Evolutionary conservation across 2,797 vertebrate genomes (phyloP), one percentile per base, ranked within the genome.

Genomic region (Dipus sagitta): DNA sequence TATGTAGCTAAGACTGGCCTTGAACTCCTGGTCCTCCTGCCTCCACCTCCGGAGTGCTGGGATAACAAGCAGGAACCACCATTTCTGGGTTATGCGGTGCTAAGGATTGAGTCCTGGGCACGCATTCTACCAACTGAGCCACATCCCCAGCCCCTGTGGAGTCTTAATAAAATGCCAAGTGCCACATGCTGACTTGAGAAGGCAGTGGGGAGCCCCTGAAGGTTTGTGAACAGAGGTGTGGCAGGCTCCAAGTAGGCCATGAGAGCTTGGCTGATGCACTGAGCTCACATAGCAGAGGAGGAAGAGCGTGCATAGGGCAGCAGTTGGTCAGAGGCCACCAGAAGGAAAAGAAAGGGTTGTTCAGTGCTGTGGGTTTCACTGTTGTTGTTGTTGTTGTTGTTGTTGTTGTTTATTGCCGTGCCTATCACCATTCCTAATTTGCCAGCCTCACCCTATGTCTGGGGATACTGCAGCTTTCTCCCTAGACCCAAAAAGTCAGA

Each of bases 141-240:
- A 62, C 26, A 71, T 42, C 18, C 26, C 26, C 18, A 74, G 70
- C 32, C 70, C 34, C 71, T 28, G 47, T 71, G 72, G 58, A 26
- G 65, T 86, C 58, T 91, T 91, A 77, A 75, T 90, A 52, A 94
- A 92, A 72, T 38, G 42, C 71, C 82, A 58, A 12, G 17, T 58
- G 54, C 54, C 54, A 42, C 12, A 62, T 30, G 38, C 6, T 3
- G 26, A 64, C 72, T 84, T 78, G 68, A 91, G 32, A 18, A 84
- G 76, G 67, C 79, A 58, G 23, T 83, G 65, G 90, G 90, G 83
- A 89, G 81, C 81, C 81, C 78, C 81, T 15, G 17, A 91, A 96
- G 86, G 79, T 62, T 47, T 64, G 21, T 68, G 83, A 88, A 62
- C 75, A 75, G 68, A 80, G 32, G 70, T 34, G 52, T 70, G 54